These are phyloP conservation scores for Periparus ater DNA, from an alignment of 2,797 vertebrate genomes.

Conservation along the genomic window DNA sequence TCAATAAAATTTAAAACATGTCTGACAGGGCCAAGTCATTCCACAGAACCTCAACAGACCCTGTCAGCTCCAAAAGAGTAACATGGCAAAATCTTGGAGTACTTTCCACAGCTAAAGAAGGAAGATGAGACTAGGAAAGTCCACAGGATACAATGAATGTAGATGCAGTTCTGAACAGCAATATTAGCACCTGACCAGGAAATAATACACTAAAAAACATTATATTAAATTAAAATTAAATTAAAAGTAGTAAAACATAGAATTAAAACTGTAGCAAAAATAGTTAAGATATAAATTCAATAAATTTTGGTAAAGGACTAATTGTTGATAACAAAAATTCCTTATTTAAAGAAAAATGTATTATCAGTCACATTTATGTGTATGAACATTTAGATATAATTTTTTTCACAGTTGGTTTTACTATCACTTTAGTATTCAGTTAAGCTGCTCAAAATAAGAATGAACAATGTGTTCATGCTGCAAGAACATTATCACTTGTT, in stretches of 20 bases:
- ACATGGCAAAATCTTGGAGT: neutral
- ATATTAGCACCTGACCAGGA: neutral
- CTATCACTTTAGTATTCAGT: neutral
- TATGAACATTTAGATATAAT: neutral
- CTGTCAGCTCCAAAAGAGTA: neutral
- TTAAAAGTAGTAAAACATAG: neutral
- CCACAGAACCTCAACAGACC: neutral
- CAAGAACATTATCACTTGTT: neutral
- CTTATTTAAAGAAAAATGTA: neutral
- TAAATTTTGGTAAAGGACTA: neutral
- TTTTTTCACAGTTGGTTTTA: neutral
- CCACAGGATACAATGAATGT: neutral
- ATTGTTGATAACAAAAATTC: neutral
- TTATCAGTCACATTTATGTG: neutral
- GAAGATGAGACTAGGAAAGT: neutral
- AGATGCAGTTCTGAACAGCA: neutral
- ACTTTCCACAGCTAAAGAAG: neutral
- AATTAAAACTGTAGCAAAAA: neutral
- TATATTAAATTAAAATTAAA: neutral
- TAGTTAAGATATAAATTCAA: neutral
- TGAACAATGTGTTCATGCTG: neutral
- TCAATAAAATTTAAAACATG: accelerated
- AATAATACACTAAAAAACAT: neutral
- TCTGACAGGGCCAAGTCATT: neutral
- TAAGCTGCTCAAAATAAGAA: neutral